Conservation (phyloP, 2,113 vertebrate species). For the Sinocyclocheilus anshuiensis region DNA sequence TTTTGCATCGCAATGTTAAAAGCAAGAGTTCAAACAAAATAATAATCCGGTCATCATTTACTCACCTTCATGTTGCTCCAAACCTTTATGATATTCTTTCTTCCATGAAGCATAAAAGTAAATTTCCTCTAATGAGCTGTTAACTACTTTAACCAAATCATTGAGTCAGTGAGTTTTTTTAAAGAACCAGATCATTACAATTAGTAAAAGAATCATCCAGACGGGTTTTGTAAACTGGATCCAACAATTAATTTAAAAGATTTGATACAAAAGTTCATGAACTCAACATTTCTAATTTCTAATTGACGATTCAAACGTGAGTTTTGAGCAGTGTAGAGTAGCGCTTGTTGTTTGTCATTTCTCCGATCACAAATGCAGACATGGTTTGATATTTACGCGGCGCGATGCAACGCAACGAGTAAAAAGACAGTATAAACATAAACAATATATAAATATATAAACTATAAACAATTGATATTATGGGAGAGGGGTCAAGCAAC, state of each 20-base stretch:
- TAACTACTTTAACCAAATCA: neutral
- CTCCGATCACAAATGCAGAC: too few relatives aligned
- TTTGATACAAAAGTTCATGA: neutral
- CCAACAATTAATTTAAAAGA: neutral
- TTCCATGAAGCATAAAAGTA: neutral
- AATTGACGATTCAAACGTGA: too few relatives aligned
- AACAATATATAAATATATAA: too few relatives aligned
- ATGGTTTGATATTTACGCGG: too few relatives aligned
- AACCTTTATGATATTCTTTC: neutral
- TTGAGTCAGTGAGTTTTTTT: neutral
- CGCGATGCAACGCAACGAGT: too few relatives aligned
- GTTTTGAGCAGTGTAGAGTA: too few relatives aligned
- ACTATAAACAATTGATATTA: too few relatives aligned
- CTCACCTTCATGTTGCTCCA: neutral
- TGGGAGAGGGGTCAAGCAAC: too few relatives aligned
- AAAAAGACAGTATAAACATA: too few relatives aligned
- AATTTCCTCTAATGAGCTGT: neutral
- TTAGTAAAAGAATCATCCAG: neutral
- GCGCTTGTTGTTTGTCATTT: too few relatives aligned
- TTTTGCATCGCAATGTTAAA: neutral
- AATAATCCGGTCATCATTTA: neutral
- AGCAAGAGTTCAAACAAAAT: neutral
- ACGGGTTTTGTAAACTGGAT: neutral
- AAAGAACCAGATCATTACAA: neutral
- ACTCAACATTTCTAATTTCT: neutral